Percentiles rank a stretch among this genome's conserved stretches.
These are phyloP conservation scores for Meteorus cinctellus DNA, from an alignment of 2,888 invertebrate species.

Conservation along the genomic window DNA sequence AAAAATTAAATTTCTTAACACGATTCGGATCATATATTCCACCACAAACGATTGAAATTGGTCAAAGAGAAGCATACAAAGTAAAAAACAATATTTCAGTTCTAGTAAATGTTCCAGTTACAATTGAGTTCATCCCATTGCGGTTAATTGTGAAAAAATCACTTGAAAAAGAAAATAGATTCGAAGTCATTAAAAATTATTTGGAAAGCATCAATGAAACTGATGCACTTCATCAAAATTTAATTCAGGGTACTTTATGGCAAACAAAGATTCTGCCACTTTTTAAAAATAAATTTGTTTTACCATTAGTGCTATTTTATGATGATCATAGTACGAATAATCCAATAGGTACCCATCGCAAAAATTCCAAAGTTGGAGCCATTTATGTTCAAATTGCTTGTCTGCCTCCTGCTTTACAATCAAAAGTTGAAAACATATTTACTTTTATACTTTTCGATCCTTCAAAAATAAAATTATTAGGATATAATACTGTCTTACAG, in stretches of 20 bases:
- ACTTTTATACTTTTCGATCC: constrained; percentile 28
- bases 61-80: constrained; percentile 5
- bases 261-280: constrained; percentile 24
- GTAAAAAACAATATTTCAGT: constrained; percentile 11
- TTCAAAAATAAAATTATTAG: constrained; percentile 9
- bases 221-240: constrained; percentile 15
- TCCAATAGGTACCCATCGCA: constrained; percentile 28
- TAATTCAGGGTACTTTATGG: constrained; percentile 23
- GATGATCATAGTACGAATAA: constrained; percentile 35
- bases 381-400: constrained; percentile 31
- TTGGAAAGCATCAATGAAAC: neutral
- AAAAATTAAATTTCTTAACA: no score
- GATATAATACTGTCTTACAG: constrained; percentile 10
- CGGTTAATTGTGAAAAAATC: neutral
- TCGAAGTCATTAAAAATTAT: constrained; percentile 6
- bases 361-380: constrained; percentile 24
- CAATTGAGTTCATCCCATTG: constrained; percentile 8
- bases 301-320: constrained; percentile 15
- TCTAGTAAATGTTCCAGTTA: constrained; percentile 15
- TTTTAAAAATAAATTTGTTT: constrained; percentile 16
- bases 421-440: constrained; percentile 31
- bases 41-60: constrained; percentile 7
- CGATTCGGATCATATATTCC: neutral
- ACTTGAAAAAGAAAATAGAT: constrained; percentile 9
- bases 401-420: constrained; percentile 22